These are phyloP conservation scores for Lamprotornis superbus DNA, from an alignment of 2,113 vertebrate species.

Conservation along the genomic window DNA sequence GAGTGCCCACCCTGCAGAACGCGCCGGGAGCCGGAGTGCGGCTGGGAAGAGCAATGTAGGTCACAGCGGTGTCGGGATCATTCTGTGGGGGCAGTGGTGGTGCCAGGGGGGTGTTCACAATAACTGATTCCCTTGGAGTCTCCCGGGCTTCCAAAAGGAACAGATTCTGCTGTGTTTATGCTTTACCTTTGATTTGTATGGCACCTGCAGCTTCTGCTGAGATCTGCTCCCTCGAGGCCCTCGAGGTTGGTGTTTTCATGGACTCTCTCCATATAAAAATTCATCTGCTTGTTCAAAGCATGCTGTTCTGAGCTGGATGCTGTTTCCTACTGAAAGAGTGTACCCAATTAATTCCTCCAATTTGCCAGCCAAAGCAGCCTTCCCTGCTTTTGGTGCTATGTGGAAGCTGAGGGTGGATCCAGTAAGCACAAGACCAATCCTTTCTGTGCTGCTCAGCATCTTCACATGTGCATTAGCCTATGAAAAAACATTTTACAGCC, in stretches of 20 bases:
- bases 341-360: neutral
- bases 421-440: neutral
- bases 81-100: neutral
- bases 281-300: neutral
- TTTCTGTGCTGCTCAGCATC: neutral
- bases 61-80: neutral
- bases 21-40: fast-evolving
- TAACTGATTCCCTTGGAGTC: neutral
- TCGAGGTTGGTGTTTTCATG: neutral
- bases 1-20: fast-evolving
- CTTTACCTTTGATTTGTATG: fast-evolving
- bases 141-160: neutral
- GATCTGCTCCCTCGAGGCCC: fast-evolving
- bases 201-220: neutral
- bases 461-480: fast-evolving
- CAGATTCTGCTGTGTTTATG: fast-evolving
- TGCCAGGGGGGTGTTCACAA: neutral
- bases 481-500: neutral
- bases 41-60: neutral
- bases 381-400: neutral
- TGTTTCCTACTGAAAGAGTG: neutral
- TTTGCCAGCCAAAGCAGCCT: neutral
- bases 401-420: neutral
- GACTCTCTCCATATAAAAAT: neutral
- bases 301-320: neutral